Percentiles rank a stretch among this genome's conserved stretches.
These are phyloP conservation scores for Ivindomyrus marchei DNA, from an alignment of 2,113 vertebrate genomes.

Conservation along the genomic window DNA sequence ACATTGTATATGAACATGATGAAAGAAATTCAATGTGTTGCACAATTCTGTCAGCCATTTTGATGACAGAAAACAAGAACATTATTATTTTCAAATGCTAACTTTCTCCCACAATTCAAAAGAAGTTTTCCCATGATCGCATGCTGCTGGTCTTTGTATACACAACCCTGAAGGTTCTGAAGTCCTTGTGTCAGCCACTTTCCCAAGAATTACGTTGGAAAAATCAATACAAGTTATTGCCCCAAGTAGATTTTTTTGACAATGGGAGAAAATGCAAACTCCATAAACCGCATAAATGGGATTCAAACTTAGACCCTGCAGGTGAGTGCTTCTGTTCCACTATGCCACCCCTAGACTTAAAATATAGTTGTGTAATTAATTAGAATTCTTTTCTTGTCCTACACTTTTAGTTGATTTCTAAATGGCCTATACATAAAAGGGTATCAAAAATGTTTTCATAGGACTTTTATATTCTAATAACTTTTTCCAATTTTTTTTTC, in stretches of 20 bases:
- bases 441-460: neutral
- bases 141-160: neutral
- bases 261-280: neutral
- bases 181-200: neutral
- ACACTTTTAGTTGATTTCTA: neutral
- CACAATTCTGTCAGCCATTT: neutral
- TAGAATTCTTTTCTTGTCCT: neutral
- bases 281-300: neutral
- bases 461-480: conserved; percentile 14
- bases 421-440: neutral
- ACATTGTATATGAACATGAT: neutral
- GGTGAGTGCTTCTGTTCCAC: neutral
- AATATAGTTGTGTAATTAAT: neutral
- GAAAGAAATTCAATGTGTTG: neutral
- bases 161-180: neutral
- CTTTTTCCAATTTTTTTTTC: neutral
- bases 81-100: neutral
- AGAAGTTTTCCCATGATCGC: conserved; percentile 3
- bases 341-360: neutral
- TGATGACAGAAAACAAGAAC: neutral
- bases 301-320: neutral
- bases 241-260: neutral
- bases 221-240: neutral
- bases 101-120: conserved; percentile 17
- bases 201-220: neutral